Conservation (phyloP, 2,888 invertebrate genomes). For the Machimus rusticus region DNA sequence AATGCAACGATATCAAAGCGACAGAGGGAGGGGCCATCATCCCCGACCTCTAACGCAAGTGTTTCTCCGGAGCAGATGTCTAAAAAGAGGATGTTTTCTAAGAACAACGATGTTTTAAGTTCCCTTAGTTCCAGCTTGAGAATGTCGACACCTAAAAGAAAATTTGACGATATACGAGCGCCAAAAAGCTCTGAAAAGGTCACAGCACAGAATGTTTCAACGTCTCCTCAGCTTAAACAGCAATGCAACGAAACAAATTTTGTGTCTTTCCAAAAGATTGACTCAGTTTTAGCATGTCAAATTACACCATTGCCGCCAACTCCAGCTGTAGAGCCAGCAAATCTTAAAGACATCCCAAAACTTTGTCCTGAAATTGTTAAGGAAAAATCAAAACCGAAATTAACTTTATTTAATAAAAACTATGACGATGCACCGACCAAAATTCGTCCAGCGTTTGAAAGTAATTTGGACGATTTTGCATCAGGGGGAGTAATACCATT, state of each 20-base stretch:
- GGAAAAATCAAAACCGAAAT: conserved; percentile 52
- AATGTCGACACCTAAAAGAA: conserved; percentile 50
- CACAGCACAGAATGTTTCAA: background rate
- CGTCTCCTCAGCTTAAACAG: conserved; percentile 38
- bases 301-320: conserved; percentile 38
- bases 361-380: background rate
- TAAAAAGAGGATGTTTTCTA: conserved; percentile 56
- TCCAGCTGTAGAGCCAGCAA: background rate
- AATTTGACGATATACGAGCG: conserved; percentile 28
- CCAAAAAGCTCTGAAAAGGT: background rate
- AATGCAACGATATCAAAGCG: conserved; percentile 44
- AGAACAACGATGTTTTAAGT: conserved; percentile 60
- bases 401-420: conserved; percentile 59
- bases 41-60: conserved; percentile 42
- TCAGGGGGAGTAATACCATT: conserved; percentile 58
- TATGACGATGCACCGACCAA: conserved; percentile 48
- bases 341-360: background rate
- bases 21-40: conserved; percentile 44
- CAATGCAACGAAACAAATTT: conserved; percentile 38
- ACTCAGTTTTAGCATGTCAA: conserved; percentile 4
- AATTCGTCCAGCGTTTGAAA: background rate
- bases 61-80: conserved; percentile 56
- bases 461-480: conserved; percentile 50
- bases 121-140: conserved; percentile 59
- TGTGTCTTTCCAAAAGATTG: background rate